These are phyloP conservation scores for Rhea pennata DNA, from an alignment of 2,113 vertebrate genomes.

Conservation along the genomic window DNA sequence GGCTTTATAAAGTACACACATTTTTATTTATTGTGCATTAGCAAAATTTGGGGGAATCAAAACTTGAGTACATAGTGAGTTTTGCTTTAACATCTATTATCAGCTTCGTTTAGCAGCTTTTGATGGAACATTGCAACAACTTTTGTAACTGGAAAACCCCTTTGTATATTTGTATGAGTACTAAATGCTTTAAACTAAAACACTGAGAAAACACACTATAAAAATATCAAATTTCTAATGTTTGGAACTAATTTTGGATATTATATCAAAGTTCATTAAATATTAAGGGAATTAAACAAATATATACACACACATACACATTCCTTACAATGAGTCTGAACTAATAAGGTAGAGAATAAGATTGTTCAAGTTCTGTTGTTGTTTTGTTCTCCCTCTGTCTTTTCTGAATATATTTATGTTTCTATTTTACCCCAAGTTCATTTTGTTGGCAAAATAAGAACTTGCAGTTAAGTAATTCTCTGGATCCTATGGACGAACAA, in stretches of 20 bases:
- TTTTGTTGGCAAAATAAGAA: neutral
- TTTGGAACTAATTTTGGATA: neutral
- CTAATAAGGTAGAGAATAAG: neutral
- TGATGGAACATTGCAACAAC: neutral
- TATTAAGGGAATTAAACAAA: neutral
- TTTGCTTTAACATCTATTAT: rapidly evolving
- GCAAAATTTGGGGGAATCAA: neutral
- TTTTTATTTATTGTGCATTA: neutral
- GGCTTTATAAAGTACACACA: neutral
- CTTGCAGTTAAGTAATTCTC: neutral
- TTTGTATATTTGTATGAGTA: neutral
- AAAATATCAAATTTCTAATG: neutral
- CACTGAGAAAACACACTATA: neutral
- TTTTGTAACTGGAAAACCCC: neutral
- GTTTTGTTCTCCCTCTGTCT: neutral
- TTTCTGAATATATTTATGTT: neutral
- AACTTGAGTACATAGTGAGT: neutral
- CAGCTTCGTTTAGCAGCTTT: neutral
- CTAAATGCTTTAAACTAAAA: neutral
- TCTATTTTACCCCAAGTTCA: neutral
- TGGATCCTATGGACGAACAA: neutral
- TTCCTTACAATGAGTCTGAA: neutral
- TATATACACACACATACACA: neutral
- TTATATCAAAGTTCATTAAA: neutral
- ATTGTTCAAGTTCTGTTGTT: neutral